Conservation (phyloP, 2,888 invertebrate species). For the Netelia fuscicornis region DNA sequence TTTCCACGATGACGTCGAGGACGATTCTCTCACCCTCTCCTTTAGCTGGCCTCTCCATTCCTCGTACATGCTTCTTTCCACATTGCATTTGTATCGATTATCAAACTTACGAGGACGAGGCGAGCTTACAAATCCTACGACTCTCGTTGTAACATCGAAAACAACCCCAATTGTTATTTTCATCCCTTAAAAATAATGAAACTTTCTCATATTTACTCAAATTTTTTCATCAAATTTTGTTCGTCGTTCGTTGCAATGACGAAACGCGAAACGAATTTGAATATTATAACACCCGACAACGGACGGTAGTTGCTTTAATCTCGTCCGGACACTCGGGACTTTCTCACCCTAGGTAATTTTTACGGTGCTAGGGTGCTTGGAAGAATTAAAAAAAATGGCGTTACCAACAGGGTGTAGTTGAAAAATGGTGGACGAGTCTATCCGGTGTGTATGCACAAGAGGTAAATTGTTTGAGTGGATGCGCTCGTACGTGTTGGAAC, state of each 20-base stretch:
- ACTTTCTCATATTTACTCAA: neutral
- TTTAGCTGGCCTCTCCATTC: neutral
- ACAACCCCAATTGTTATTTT: too few relatives aligned
- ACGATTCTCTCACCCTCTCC: slow-evolving; percentile 15
- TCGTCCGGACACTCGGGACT: neutral
- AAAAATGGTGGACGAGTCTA: slow-evolving; percentile 7
- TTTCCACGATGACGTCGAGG: slow-evolving; percentile 34
- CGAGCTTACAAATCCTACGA: neutral
- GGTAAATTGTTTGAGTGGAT: slow-evolving; percentile 20
- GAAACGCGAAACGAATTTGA: neutral
- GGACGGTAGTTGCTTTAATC: slow-evolving; percentile 1
- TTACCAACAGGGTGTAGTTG: slow-evolving; percentile 7
- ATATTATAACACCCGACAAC: neutral
- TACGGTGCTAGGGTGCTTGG: neutral
- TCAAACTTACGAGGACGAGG: slow-evolving; percentile 4
- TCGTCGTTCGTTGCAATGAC: neutral
- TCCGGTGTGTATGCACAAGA: slow-evolving; percentile 11
- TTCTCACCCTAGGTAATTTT: neutral
- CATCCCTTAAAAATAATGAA: too few relatives aligned
- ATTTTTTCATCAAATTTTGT: neutral
- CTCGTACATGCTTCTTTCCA: neutral
- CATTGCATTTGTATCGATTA: slow-evolving; percentile 41
- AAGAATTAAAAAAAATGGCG: slow-evolving; percentile 18
- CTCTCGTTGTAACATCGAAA: neutral
- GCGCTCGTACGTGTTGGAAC: slow-evolving; percentile 28